Base-by-base conservation (phyloP, 2,888 invertebrate genomes). In the Chalcosyrphus nemorum region DNA sequence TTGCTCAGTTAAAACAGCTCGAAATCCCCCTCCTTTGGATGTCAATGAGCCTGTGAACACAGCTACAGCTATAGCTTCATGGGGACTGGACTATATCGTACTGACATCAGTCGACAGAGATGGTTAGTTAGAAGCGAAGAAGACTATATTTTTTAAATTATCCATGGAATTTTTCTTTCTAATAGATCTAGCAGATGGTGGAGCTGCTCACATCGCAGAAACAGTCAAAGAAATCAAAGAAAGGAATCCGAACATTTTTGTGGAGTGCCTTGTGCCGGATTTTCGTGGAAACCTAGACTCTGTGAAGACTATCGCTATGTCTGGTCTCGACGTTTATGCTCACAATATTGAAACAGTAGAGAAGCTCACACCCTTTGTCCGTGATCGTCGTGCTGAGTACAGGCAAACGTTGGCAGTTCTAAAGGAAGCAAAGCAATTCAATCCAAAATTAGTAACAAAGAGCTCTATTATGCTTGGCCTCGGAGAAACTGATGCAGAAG, bases 311-410 rank as follows among this genome's bases (percentile, higher is more conserved):
- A 95, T 99, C 74, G 97, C 96, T 0, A 90, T 92, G 15, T 95
- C 96, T 76, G 97, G 97, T 0, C 93, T 99, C 0, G 99, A 99
- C 92, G 99, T 99, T 35, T 99, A 96, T 88, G 99, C 99, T 0
- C 99, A 99, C 91, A 99, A 99, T 91, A 95, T 99, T 38, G 99
- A 99, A 93, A 99, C 99, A 0, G 98, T 99, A 0, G 97, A 97
- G 89, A 93, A 94, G 85, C 92, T 98, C 35, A 98, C 98, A 50
- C 97, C 97, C 3, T 96, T 95, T 90, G 99, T 99, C 0, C 93
- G 99, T 77, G 99, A 99, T 90, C 95, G 96, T 24, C 93, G 99
- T 78, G 99, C 99, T 9, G 95, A 95, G 92, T 99, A 96, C 89
- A 93, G 95, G 57, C 99, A 99, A 92, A 98, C 99, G 0, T 90